These are phyloP conservation scores for Acrocephalus kingi DNA, from an alignment of 2,113 vertebrate genomes.

Conservation along the genomic window DNA sequence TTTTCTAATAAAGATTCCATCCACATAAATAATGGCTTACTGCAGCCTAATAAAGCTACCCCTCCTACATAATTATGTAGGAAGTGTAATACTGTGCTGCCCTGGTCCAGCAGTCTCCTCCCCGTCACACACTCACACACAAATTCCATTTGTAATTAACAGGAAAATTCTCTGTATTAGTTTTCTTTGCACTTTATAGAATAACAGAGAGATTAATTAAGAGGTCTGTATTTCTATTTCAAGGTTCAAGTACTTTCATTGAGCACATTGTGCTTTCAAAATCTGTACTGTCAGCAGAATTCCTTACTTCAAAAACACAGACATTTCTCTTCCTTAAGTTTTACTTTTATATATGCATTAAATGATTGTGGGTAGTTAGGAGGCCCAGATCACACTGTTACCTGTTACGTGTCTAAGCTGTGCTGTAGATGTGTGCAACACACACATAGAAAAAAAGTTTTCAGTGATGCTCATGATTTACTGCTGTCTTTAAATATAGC, in stretches of 20 bases:
- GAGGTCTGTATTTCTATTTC: conserved; percentile 75
- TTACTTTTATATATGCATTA: neutral
- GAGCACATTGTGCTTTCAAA: conserved; percentile 28
- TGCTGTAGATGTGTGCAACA: neutral
- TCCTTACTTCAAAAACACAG: conserved; percentile 27
- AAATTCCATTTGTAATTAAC: conserved; percentile 58
- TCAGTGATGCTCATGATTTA: neutral
- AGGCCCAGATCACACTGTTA: neutral
- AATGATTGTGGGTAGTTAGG: neutral
- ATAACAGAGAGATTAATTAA: conserved; percentile 72
- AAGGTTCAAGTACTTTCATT: conserved; percentile 71
- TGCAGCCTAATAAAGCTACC: conserved; percentile 55
- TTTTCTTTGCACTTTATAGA: conserved; percentile 64
- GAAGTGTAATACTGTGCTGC: conserved; percentile 39
- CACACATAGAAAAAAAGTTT: neutral
- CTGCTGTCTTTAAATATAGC: neutral
- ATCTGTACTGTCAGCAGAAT: conserved; percentile 56
- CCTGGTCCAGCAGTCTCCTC: conserved; percentile 36
- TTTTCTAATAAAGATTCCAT: conserved; percentile 40
- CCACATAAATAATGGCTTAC: conserved; percentile 9
- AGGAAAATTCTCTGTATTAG: conserved; percentile 54
- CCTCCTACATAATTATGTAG: conserved; percentile 61
- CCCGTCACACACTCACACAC: neutral
- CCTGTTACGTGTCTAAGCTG: neutral
- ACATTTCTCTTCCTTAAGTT: conserved; percentile 8